Conservation (phyloP, 2,113 vertebrate species). For the Hymenochirus boettgeri region DNA sequence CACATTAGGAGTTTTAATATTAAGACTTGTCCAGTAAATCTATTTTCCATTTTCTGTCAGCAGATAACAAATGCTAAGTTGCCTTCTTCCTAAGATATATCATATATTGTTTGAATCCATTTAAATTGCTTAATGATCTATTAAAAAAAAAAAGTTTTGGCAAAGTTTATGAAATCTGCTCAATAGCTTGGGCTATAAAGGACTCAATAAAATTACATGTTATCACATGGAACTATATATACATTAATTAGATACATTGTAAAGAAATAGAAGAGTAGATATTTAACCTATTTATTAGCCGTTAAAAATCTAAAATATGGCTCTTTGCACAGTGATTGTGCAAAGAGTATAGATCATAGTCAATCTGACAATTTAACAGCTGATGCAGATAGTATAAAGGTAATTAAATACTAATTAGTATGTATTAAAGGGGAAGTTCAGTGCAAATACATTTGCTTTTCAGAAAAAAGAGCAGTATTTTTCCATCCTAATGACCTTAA, state of each 20-base stretch:
- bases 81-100: constrained; percentile 58
- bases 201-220: constrained; percentile 58
- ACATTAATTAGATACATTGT: constrained; percentile 59
- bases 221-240: constrained; percentile 54
- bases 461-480: no score
- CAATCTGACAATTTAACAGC: no score
- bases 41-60: constrained; percentile 57
- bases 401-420: no score
- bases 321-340: no score
- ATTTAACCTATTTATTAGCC: no score
- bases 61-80: constrained; percentile 61
- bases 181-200: constrained; percentile 41
- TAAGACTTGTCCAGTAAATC: constrained; percentile 56
- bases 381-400: no score
- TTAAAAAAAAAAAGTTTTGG: constrained; percentile 64
- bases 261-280: constrained; percentile 44
- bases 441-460: no score
- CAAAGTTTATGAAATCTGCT: constrained; percentile 51
- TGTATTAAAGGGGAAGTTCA: no score
- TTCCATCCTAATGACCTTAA: no score
- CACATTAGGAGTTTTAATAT: constrained; percentile 52
- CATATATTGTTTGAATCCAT: constrained; percentile 57
- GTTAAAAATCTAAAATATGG: no score
- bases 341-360: no score
- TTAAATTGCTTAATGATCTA: constrained; percentile 67